phyloP scores from a whole-genome alignment of 2,888 invertebrate species.

The Alloplasta piceator region DNA sequence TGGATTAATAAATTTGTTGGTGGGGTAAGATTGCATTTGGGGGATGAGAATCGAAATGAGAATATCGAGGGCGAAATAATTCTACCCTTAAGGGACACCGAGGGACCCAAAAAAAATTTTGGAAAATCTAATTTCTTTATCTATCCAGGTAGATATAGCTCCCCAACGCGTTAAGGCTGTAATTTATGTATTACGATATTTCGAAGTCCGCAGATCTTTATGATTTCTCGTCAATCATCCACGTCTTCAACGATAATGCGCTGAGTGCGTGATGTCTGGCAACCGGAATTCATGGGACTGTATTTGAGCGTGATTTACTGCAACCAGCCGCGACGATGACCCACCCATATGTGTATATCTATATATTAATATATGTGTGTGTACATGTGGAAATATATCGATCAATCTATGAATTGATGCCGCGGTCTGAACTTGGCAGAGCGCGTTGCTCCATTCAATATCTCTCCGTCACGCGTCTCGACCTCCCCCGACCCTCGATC shows the following conservation, averaged over 20 bases:
- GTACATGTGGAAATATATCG: constrained; percentile 39
- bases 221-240: background rate
- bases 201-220: too few relatives aligned
- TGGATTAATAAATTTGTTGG: too few relatives aligned
- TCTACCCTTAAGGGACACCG: too few relatives aligned
- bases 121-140: too few relatives aligned
- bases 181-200: too few relatives aligned
- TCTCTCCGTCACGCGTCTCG: constrained; percentile 8
- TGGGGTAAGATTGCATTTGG: too few relatives aligned
- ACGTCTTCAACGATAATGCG: constrained; percentile 60
- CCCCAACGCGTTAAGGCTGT: too few relatives aligned
- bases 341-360: constrained; percentile 31
- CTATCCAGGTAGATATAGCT: too few relatives aligned
- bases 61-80: too few relatives aligned
- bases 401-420: constrained; percentile 64
- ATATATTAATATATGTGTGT: background rate
- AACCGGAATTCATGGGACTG: constrained; percentile 63
- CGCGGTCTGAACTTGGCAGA: constrained; percentile 64
- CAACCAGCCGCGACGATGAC: constrained; percentile 62
- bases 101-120: too few relatives aligned
- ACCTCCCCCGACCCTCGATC: background rate
- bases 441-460: constrained; percentile 61
- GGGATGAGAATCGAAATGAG: too few relatives aligned
- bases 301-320: constrained; percentile 58
- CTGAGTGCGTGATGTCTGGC: constrained; percentile 58